Evolutionary conservation across 2,113 vertebrate species (phyloP).

Genomic region (Gambusia affinis): DNA sequence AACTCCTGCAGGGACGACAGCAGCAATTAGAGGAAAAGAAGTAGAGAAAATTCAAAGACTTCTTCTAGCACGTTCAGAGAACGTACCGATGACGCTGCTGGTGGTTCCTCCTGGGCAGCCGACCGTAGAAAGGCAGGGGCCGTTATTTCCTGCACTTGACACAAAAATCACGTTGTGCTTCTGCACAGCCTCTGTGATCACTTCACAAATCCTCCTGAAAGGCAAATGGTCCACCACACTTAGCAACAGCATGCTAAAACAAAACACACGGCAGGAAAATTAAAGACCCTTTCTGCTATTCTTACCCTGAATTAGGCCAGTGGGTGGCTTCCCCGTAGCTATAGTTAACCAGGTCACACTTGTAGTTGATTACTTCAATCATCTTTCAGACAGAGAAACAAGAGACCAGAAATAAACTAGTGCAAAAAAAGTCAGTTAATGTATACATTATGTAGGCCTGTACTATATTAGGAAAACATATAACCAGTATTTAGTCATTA

Average conservation of each 20-base stretch:
- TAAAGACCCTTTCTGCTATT: background rate
- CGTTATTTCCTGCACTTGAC: conserved; percentile 97
- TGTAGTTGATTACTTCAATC: conserved; percentile 98
- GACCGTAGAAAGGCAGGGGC: conserved; percentile 96
- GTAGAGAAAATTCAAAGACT: background rate
- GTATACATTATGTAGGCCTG: no score
- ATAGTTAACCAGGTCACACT: conserved; percentile 98
- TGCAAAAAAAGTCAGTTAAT: background rate
- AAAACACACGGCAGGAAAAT: background rate
- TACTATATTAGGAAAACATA: no score
- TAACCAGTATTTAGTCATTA: no score
- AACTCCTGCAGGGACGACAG: conserved; percentile 81
- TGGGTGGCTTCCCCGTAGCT: conserved; percentile 99
- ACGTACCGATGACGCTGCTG: conserved; percentile 91
- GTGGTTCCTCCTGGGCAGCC: conserved; percentile 98
- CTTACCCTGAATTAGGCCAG: conserved; percentile 98
- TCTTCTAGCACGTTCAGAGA: background rate
- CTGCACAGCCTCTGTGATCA: conserved; percentile 96
- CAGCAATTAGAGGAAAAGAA: background rate
- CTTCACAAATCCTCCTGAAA: conserved; percentile 95
- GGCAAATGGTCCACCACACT: conserved; percentile 7
- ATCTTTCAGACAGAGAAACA: conserved; percentile 80
- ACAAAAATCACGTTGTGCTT: conserved; percentile 97
- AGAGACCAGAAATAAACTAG: background rate
- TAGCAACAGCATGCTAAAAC: background rate